Conservation (phyloP, 2,888 invertebrate genomes). For the Amphipyra tragopoginis region DNA sequence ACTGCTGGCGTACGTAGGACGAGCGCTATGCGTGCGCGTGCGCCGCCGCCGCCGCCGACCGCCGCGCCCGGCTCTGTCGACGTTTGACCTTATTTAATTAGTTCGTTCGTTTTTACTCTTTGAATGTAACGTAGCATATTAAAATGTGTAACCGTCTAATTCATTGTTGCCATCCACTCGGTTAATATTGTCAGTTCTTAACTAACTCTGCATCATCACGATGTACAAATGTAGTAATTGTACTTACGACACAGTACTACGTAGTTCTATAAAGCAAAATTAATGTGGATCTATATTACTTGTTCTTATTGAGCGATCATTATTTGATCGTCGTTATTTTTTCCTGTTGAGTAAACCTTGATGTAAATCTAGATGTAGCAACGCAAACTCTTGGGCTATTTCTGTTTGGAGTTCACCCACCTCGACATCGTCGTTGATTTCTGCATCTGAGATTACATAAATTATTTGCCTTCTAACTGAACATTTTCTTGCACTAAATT, state of each 20-base stretch:
- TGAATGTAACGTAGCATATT: constrained; percentile 85
- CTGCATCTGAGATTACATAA: constrained; percentile 68
- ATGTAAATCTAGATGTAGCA: constrained; percentile 63
- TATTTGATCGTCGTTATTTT: constrained; percentile 40
- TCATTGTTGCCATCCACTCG: constrained; percentile 82
- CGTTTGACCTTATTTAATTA: constrained; percentile 90
- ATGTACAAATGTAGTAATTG: constrained; percentile 10
- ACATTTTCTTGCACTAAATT: constrained; percentile 30
- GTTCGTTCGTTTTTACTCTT: constrained; percentile 89
- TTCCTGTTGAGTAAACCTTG: constrained; percentile 64
- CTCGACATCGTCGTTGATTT: constrained; percentile 74
- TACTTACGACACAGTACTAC: constrained; percentile 22
- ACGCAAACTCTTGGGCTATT: constrained; percentile 78
- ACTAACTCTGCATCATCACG: constrained; percentile 27
- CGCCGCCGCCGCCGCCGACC: constrained; percentile 59
- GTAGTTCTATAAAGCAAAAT: constrained; percentile 7
- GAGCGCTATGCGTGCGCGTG: constrained; percentile 59
- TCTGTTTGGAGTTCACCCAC: constrained; percentile 83
- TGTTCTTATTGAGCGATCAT: constrained; percentile 7
- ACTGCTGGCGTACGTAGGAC: constrained; percentile 74
- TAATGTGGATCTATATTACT: neutral
- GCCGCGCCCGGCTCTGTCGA: constrained; percentile 63
- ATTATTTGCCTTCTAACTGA: constrained; percentile 39
- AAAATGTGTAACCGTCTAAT: constrained; percentile 84
- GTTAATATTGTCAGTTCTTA: constrained; percentile 62